These are phyloP conservation scores for Hoplostethus mediterraneus DNA, from an alignment of 2,797 vertebrate genomes.

Conservation along the genomic window DNA sequence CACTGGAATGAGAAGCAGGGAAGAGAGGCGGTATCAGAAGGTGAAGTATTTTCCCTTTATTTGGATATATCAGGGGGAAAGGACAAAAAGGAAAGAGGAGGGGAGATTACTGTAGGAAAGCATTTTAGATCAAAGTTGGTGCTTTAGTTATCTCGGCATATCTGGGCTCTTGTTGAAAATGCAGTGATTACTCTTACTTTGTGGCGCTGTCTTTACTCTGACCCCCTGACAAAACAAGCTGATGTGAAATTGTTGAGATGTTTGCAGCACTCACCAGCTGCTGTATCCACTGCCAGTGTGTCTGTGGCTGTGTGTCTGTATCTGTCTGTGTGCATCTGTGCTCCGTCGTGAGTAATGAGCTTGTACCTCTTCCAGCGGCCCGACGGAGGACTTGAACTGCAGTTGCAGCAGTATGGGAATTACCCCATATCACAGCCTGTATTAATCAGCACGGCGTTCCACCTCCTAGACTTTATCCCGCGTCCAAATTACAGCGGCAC, in stretches of 20 bases:
- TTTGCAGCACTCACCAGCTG: slow-evolving; percentile 17
- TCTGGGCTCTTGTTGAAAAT: slow-evolving; percentile 17
- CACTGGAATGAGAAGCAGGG: background rate
- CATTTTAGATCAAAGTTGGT: slow-evolving; percentile 23
- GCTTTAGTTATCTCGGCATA: slow-evolving; percentile 25
- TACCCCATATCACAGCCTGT: slow-evolving; percentile 49
- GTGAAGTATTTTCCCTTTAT: slow-evolving; percentile 10
- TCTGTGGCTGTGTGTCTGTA: slow-evolving; percentile 3
- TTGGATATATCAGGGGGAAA: slow-evolving; percentile 1
- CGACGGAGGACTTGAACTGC: slow-evolving; percentile 63
- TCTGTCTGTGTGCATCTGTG: slow-evolving; percentile 26
- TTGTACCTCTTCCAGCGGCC: slow-evolving; percentile 58
- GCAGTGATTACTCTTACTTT: slow-evolving; percentile 35
- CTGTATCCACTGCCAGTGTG: slow-evolving; percentile 1
- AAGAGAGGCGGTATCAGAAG: background rate
- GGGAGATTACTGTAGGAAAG: slow-evolving; percentile 8
- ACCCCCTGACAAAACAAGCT: slow-evolving; percentile 43
- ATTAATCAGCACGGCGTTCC: slow-evolving; percentile 69
- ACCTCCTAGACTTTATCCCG: slow-evolving; percentile 35
- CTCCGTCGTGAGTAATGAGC: slow-evolving; percentile 65
- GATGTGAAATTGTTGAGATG: slow-evolving; percentile 47
- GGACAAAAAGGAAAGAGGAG: slow-evolving; percentile 14
- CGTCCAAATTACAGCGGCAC: slow-evolving; percentile 37
- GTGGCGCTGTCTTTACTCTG: slow-evolving; percentile 23
- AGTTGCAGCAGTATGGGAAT: slow-evolving; percentile 71